These are phyloP conservation scores for Neotoma lepida DNA, from an alignment of 2,113 vertebrate genomes.

Conservation along the genomic window DNA sequence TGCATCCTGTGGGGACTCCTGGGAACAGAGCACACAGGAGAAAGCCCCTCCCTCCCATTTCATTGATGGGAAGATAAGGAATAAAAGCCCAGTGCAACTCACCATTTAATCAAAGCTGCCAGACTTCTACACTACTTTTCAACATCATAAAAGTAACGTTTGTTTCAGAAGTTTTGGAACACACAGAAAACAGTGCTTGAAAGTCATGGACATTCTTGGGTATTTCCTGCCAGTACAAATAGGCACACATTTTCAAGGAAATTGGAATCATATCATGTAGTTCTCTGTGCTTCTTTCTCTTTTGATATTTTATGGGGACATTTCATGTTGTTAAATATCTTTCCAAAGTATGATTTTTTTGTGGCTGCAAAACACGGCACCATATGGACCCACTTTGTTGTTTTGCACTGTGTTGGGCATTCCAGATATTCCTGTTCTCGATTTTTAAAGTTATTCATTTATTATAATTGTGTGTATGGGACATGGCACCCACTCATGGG, in stretches of 20 bases:
- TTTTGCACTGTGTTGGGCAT: not conserved
- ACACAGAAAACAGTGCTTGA: constrained; percentile 56
- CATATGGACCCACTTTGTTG: not conserved
- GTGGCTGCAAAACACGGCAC: not conserved
- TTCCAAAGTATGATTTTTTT: constrained; percentile 56
- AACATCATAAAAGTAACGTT: constrained; percentile 21
- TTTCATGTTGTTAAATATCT: constrained; percentile 52
- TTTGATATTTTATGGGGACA: constrained; percentile 31
- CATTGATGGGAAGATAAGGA: not conserved
- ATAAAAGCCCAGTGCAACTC: not conserved
- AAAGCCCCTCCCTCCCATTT: not conserved
- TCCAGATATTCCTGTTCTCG: not conserved
- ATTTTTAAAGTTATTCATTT: not conserved
- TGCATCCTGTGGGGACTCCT: not conserved
- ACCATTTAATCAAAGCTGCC: not conserved
- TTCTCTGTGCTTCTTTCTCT: not conserved
- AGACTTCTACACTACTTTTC: constrained; percentile 18
- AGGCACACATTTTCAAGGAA: constrained; percentile 57
- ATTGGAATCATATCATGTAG: not conserved
- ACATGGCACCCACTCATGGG: too few relatives aligned
- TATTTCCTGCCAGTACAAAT: constrained; percentile 63
- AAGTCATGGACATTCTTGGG: not conserved
- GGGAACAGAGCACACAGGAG: not conserved
- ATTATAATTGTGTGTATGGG: not conserved
- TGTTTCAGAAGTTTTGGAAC: constrained; percentile 62